phyloP scores from a whole-genome alignment of 2,113 vertebrate genomes.

The Galeopterus variegatus region DNA sequence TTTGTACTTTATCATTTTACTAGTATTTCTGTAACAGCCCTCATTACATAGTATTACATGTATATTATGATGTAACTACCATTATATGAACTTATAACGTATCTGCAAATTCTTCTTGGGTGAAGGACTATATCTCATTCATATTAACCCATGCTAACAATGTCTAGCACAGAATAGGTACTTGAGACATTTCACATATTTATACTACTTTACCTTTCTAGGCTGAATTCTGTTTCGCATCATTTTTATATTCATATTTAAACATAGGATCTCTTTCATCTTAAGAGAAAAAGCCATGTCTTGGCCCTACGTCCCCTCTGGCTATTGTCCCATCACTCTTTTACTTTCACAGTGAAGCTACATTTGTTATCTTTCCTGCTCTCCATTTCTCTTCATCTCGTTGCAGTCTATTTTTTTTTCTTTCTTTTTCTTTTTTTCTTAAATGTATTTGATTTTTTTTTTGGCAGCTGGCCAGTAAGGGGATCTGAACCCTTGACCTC shows the following conservation, averaged over 20 bases:
- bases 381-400: background rate
- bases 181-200: background rate
- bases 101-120: background rate
- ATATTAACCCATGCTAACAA: background rate
- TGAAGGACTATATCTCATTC: background rate
- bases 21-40: background rate
- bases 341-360: background rate
- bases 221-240: background rate
- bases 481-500: no score
- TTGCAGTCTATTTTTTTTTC: background rate
- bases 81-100: background rate
- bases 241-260: conserved; percentile 4
- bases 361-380: background rate
- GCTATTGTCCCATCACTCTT: background rate
- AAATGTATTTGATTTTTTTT: no score
- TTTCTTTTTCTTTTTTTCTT: no score
- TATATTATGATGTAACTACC: background rate
- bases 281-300: background rate
- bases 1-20: conserved; percentile 1
- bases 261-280: background rate
- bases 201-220: background rate
- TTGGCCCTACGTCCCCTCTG: background rate
- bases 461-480: no score
- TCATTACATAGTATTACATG: background rate
- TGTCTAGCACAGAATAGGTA: background rate